Percentiles rank a stretch among this genome's conserved stretches.
Conservation (phyloP, 2,797 vertebrate species). For the Thunnus albacares region DNA sequence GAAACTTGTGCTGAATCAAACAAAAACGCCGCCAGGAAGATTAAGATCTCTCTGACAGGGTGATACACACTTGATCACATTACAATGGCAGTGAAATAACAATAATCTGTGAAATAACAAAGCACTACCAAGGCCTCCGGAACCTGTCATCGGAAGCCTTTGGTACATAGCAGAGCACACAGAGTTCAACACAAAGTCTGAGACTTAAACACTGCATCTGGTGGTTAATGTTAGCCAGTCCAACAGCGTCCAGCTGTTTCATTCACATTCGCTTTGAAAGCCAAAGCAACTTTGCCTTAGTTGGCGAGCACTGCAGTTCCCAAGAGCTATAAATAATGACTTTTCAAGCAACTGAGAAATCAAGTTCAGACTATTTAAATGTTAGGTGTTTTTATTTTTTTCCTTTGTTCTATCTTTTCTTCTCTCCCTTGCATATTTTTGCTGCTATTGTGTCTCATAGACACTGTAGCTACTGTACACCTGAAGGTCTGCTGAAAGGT, state of each 20-base stretch:
- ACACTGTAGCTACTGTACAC: constrained; percentile 54
- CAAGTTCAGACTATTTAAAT: constrained; percentile 70
- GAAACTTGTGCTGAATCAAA: constrained; percentile 77
- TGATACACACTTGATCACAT: constrained; percentile 79
- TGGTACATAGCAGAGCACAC: constrained; percentile 57
- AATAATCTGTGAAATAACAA: constrained; percentile 80
- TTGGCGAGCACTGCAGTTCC: constrained; percentile 59
- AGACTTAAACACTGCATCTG: constrained; percentile 71
- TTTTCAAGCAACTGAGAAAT: constrained; percentile 58
- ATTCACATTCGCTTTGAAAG: constrained; percentile 65
- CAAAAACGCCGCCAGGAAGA: constrained; percentile 65
- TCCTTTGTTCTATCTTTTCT: constrained; percentile 6
- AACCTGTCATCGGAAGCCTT: constrained; percentile 73
- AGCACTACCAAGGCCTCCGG: constrained; percentile 62
- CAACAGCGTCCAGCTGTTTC: constrained; percentile 80
- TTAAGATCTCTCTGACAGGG: constrained; percentile 76
- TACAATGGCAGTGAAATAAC: constrained; percentile 83
- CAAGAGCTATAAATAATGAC: constrained; percentile 77
- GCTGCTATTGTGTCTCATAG: constrained; percentile 48
- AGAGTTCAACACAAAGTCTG: constrained; percentile 71
- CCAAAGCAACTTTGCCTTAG: constrained; percentile 64
- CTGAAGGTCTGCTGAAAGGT: constrained; percentile 60
- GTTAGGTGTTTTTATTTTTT: constrained; percentile 22
- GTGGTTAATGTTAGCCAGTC: constrained; percentile 63
- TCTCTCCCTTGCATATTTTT: constrained; percentile 30